These are phyloP conservation scores for Phainopepla nitens DNA, from an alignment of 2,113 vertebrate genomes.

Conservation along the genomic window DNA sequence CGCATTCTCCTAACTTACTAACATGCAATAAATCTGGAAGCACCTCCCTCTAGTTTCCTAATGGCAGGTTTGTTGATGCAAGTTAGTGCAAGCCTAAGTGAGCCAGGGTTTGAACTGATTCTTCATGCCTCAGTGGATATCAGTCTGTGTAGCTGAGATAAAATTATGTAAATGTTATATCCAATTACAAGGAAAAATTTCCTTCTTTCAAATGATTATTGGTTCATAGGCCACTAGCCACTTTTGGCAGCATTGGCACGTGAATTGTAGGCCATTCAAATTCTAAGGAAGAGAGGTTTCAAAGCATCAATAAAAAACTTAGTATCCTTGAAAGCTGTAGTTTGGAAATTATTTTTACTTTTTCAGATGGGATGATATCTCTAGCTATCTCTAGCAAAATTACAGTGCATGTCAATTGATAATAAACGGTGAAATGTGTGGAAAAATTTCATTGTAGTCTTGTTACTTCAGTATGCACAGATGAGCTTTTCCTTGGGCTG, in stretches of 20 bases:
- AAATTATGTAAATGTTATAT: not conserved
- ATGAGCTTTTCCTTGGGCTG: slow-evolving; percentile 22
- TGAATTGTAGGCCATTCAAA: not conserved
- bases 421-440: not conserved
- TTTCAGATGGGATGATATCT: not conserved
- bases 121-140: not conserved
- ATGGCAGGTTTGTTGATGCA: not conserved
- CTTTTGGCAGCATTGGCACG: not conserved
- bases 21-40: not conserved
- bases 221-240: not conserved
- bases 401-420: not conserved
- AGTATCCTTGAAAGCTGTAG: not conserved
- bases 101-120: not conserved
- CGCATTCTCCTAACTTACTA: not conserved
- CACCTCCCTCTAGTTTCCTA: not conserved
- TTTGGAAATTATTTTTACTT: not conserved
- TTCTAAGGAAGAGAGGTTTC: not conserved
- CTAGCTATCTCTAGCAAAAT: not conserved
- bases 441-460: not conserved
- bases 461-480: not conserved
- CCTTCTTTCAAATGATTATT: not conserved
- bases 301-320: not conserved
- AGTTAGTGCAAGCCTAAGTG: not conserved
- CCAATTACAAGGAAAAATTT: not conserved
- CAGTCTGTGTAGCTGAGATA: not conserved